Base-by-base conservation (phyloP, 2,113 vertebrate species). In the Protobothrops mucrosquamatus region DNA sequence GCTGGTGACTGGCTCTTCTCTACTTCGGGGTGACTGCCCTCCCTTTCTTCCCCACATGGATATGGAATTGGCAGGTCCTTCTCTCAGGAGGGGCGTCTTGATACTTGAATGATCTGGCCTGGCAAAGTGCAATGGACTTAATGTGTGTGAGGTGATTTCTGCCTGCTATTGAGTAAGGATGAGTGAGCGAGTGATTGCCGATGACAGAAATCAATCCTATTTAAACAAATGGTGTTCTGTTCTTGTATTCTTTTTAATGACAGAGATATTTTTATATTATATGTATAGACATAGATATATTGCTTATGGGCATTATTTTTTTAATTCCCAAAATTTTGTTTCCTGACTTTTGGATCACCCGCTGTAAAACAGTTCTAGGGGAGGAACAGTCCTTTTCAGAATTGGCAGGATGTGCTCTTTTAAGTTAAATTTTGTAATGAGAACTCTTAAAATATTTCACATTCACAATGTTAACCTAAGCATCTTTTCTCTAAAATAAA, bases 191-290 rank as follows among this genome's bases (percentile, higher is more conserved):
- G 94, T 98, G 97, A 98, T 98, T 98, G 98, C 56, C 97, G 96
- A 94, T 98, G 97, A 96, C 29, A 90, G 96, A 97, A 96, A 96
- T 97, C 98, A 98, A 96, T 92, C 94, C 95, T 99, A 99, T 99
- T 99, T 99, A 99, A 99, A 97, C 92, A 95, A 43, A 96, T 95
- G 95, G 94, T 97, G 97, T 97, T 97, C 92, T 98, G 97, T 98
- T 96, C 96, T 95, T 93, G 93, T 98, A 97, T 97, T 95, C 95
- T 97, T 97, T 97, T 96, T 97, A 97, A 98, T 98, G 98, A 98
- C 96, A 98, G 97, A 98, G 97, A 97, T 99, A 99, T 99, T 99
- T 99, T 99, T 99, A 98, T 99, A 99, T 98, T 96, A 97, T 98
- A 98, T 97, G 95, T 98, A 98, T 94, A 93, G 96, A 94, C 96